phyloP scores from a whole-genome alignment of 1,140 invertebrate species.

The Eriocheir sinensis region DNA sequence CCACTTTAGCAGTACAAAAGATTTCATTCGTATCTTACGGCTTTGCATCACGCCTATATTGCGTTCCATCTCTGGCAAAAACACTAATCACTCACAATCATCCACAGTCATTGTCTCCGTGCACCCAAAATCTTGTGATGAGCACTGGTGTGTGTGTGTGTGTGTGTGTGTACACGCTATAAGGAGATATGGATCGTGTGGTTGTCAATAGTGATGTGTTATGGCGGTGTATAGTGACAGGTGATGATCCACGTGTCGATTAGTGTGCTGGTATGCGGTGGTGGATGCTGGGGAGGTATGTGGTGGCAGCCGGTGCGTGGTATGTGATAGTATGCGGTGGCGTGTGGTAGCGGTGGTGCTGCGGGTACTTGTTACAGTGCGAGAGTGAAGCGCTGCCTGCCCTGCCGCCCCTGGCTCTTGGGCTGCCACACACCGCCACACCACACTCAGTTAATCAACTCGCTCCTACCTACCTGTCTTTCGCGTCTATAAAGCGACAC shows the following conservation, averaged over 20 bases:
- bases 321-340: conserved; percentile 35
- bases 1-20: not conserved
- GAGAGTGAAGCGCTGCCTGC: conserved; percentile 43
- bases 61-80: not conserved
- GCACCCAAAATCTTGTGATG: not conserved
- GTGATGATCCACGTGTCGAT: not conserved
- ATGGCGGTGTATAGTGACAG: not conserved
- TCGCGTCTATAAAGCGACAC: not conserved
- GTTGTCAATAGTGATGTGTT: too few species aligned
- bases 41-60: conserved; percentile 29
- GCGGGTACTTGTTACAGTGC: not conserved
- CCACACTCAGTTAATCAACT: conserved; percentile 37
- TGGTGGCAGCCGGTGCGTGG: not conserved
- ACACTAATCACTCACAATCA: not conserved
- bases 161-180: not conserved
- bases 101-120: not conserved
- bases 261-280: not conserved
- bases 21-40: too few species aligned
- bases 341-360: not conserved
- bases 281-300: not conserved
- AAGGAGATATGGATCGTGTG: too few species aligned
- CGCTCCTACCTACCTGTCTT: not conserved
- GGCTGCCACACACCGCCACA: conserved; percentile 55
- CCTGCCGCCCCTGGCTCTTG: conserved; percentile 17
- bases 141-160: not conserved